Evolutionary conservation across 1,140 invertebrate species (phyloP).

Genomic region (Macrotrachela quadricornifera): DNA sequence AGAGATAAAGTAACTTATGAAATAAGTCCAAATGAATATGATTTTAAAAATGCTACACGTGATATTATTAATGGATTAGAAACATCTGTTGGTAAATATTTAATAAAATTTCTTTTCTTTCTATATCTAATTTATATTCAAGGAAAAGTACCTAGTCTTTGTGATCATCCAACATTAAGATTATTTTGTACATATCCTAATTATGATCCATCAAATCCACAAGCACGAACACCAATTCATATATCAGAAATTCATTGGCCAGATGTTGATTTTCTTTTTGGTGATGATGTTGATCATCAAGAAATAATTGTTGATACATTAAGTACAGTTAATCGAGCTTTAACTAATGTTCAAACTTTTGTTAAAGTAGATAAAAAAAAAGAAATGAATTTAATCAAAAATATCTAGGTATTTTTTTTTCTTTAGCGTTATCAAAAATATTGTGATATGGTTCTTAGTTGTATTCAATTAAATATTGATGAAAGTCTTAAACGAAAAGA

Average conservation of each 20-base stretch:
- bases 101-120: not conserved
- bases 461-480: constrained; percentile 17
- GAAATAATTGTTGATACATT: constrained; percentile 15
- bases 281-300: constrained; percentile 23
- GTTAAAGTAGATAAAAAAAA: constrained; percentile 11
- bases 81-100: constrained; percentile 17
- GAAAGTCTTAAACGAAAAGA: constrained; percentile 17
- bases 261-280: constrained; percentile 22
- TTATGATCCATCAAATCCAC: constrained; percentile 22
- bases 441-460: constrained; percentile 26
- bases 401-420: not conserved
- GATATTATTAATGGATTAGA: constrained; percentile 19
- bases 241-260: constrained; percentile 17
- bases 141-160: constrained; percentile 22
- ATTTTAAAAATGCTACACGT: constrained; percentile 18
- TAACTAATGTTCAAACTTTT: constrained; percentile 19
- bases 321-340: constrained; percentile 17
- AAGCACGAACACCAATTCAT: constrained; percentile 14
- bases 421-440: constrained; percentile 22
- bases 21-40: constrained; percentile 16
- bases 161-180: constrained; percentile 19
- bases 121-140: constrained; percentile 5
- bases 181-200: constrained; percentile 24
- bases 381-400: not conserved
- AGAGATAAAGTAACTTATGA: not conserved